Percentiles rank a stretch among this genome's conserved stretches.
Conservation (phyloP, 2,113 vertebrate species). For the Carassius auratus region DNA sequence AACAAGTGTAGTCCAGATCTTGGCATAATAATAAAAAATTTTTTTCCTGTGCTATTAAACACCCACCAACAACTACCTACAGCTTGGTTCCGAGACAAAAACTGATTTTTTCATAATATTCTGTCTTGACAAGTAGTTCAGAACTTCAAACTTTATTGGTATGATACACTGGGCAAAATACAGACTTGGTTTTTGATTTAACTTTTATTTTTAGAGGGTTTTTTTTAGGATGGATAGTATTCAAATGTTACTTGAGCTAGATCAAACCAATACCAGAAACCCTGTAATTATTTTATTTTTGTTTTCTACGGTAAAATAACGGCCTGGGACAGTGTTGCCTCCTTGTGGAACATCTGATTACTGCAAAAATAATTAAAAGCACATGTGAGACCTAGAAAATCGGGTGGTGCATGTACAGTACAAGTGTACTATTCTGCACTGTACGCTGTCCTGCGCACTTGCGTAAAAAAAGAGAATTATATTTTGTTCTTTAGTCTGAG, state of each 20-base stretch:
- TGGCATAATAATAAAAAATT: slow-evolving; percentile 24
- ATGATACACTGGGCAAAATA: not conserved
- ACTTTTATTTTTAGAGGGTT: not conserved
- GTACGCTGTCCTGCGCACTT: no score
- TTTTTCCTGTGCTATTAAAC: not conserved
- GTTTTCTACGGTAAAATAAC: no score
- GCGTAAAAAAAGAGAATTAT: no score
- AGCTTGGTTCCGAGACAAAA: slow-evolving; percentile 32
- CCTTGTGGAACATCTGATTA: no score
- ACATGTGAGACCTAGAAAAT: no score
- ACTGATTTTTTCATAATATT: slow-evolving; percentile 49
- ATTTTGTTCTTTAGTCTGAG: not conserved
- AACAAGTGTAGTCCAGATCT: not conserved
- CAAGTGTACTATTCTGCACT: no score
- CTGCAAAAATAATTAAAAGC: no score
- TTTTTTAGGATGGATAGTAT: not conserved
- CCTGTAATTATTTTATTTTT: not conserved
- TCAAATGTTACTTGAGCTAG: no score
- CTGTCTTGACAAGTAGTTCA: slow-evolving; percentile 31
- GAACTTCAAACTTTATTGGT: not conserved
- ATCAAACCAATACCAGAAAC: not conserved
- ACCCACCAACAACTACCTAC: slow-evolving; percentile 15
- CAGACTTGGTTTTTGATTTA: not conserved
- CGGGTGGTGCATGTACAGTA: no score
- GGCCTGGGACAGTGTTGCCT: no score